Base-by-base conservation (phyloP, 2,888 invertebrate species). In the Teinopalpus imperialis region DNA sequence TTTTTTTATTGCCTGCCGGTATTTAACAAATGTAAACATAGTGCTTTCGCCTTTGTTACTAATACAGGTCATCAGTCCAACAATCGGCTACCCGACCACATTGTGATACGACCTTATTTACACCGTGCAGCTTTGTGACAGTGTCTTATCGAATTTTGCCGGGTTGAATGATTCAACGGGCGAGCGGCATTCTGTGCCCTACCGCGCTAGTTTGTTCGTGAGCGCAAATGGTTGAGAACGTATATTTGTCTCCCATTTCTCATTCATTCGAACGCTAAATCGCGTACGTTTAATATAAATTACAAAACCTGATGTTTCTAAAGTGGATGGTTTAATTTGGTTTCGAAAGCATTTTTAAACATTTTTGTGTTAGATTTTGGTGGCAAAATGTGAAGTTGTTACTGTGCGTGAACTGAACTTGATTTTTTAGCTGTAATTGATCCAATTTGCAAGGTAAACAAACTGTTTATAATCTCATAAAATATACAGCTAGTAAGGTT, bases 401-500 rank as follows among this genome's bases (percentile, higher is more conserved):
- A n/a, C 13, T 2, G 6, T 26, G 10, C 9, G 20, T 34, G 5
- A 27, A 12, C 6, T 40, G 40, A 45, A 44, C 13, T 35, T 20
- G 31, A 41, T 20, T 31, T 40, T 31, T 18, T 32, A 3, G 8
- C 12, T 14, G 21, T 16, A 12, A 39, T 39, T 32, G 34, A 40
- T 40, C 40, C 12, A 30, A 31, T 27, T 31, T 34, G 9, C 20
- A 32, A 45, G 45, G 39, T 45, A 45, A 45, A 45, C 34, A 37
- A 23, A 37, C 9, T 37, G 7, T 24, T 31, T 23, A 24, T 23
- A 21, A 21, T 21, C n/a, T 7, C 4, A 2, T 10, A 27, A 1
- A 27, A 12, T 10, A n/a, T n/a, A n/a, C n/a, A n/a, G n/a, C n/a
- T n/a, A n/a, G n/a, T n/a, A n/a, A n/a, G n/a, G n/a, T n/a, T n/a